Percentiles rank a stretch among this genome's conserved stretches.
These are phyloP conservation scores for Carterocephalus palaemon DNA, from an alignment of 2,888 invertebrate species.

Conservation along the genomic window DNA sequence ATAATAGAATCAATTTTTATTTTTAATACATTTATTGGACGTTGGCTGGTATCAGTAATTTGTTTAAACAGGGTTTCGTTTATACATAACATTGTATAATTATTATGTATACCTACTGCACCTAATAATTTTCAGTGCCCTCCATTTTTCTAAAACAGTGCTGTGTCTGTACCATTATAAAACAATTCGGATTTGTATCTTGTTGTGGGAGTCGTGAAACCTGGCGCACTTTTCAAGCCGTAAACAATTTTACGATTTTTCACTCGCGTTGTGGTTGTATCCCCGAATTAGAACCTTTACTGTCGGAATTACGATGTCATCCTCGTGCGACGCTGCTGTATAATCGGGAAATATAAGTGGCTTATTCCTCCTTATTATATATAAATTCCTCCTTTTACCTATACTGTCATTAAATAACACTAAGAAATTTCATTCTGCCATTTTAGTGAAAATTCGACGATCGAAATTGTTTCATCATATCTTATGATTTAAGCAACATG, in stretches of 20 bases:
- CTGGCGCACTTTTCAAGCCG: conserved; percentile 45
- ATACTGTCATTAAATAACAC: too few relatives aligned
- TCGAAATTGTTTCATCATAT: too few relatives aligned
- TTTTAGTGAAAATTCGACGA: too few relatives aligned
- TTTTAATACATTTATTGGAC: too few relatives aligned
- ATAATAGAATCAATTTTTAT: not conserved
- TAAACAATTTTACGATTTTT: conserved; percentile 57
- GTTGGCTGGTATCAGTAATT: too few relatives aligned
- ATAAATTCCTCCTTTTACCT: too few relatives aligned
- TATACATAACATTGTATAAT: too few relatives aligned
- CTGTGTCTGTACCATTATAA: conserved; percentile 3
- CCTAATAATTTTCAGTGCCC: not conserved
- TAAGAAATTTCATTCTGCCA: too few relatives aligned
- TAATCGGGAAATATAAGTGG: not conserved
- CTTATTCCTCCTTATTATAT: not conserved
- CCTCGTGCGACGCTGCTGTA: conserved; percentile 6
- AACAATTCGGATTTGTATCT: conserved; percentile 14
- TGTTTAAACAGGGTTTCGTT: too few relatives aligned
- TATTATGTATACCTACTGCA: too few relatives aligned
- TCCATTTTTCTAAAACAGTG: not conserved
- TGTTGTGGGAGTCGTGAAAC: conserved; percentile 30
- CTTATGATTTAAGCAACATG: too few relatives aligned
- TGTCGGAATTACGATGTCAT: conserved; percentile 21
- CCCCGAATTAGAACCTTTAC: conserved; percentile 43
- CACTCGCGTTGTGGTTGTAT: conserved; percentile 44